Conservation (phyloP, 1,140 invertebrate species). For the Varroa destructor region DNA sequence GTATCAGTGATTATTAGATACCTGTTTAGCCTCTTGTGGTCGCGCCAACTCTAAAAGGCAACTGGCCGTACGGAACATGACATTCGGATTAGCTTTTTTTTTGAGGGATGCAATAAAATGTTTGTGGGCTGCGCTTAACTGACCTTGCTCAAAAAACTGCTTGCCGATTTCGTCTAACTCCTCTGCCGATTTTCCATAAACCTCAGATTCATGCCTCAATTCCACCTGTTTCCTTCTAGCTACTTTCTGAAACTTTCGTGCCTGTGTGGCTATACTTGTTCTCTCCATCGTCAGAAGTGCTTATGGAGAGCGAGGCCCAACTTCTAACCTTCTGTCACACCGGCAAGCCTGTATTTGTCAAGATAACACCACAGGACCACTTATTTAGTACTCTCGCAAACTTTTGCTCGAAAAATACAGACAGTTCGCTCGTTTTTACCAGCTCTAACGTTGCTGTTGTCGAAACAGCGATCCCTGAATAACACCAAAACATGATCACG, state of each 20-base stretch:
- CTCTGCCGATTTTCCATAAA: neutral
- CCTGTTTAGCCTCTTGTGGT: constrained; percentile 11
- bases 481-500: no score
- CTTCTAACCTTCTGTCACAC: no score
- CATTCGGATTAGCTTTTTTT: neutral
- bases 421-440: no score
- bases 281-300: no score
- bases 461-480: no score
- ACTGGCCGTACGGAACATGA: neutral
- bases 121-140: neutral
- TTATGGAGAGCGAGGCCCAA: no score
- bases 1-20: neutral
- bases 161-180: neutral
- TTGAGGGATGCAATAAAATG: neutral
- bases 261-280: no score
- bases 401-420: no score
- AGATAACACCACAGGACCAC: no score
- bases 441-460: no score
- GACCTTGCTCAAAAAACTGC: neutral
- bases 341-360: no score
- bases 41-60: constrained; percentile 1
- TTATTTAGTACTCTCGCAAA: no score
- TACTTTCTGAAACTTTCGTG: neutral
- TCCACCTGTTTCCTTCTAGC: neutral
- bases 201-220: neutral